Conservation (phyloP, 2,888 invertebrate genomes). For the Alentia gelatinosa region DNA sequence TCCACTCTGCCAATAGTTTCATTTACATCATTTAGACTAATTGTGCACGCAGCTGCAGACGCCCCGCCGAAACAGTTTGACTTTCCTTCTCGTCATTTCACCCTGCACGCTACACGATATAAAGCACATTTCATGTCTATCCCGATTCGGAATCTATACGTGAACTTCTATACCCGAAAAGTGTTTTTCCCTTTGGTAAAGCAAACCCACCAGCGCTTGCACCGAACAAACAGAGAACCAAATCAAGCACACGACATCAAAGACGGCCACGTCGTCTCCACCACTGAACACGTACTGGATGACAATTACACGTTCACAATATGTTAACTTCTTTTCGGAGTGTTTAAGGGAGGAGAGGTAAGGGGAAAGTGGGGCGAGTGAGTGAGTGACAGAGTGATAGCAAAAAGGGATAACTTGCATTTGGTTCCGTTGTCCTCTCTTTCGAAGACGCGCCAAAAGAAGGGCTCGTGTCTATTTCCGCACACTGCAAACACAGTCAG, state of each 20-base stretch:
- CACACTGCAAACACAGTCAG: slow-evolving; percentile 45
- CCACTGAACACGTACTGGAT: background rate
- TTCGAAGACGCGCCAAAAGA: slow-evolving; percentile 47
- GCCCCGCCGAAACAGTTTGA: background rate
- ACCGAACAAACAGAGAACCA: background rate
- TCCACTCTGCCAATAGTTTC: slow-evolving; percentile 6
- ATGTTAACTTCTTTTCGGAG: background rate
- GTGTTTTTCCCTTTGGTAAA: too few relatives aligned
- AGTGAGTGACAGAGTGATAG: slow-evolving; percentile 6
- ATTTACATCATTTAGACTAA: slow-evolving; percentile 35
- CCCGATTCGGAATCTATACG: too few relatives aligned
- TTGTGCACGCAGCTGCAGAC: background rate
- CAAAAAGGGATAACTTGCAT: slow-evolving; percentile 52
- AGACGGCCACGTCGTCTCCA: background rate
- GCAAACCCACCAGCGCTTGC: background rate
- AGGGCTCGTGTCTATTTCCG: slow-evolving; percentile 37
- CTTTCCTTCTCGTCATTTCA: background rate
- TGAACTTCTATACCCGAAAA: too few relatives aligned
- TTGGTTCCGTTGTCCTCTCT: slow-evolving; percentile 43
- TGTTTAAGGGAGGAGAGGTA: background rate
- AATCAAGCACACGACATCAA: background rate
- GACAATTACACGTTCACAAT: background rate
- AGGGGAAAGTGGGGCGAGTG: background rate
- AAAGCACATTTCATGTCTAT: background rate
- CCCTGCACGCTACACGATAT: background rate